Evolutionary conservation across 35 echinoderm and acorn worm genomes (phyloP).

Genomic region (Diadema setosum): DNA sequence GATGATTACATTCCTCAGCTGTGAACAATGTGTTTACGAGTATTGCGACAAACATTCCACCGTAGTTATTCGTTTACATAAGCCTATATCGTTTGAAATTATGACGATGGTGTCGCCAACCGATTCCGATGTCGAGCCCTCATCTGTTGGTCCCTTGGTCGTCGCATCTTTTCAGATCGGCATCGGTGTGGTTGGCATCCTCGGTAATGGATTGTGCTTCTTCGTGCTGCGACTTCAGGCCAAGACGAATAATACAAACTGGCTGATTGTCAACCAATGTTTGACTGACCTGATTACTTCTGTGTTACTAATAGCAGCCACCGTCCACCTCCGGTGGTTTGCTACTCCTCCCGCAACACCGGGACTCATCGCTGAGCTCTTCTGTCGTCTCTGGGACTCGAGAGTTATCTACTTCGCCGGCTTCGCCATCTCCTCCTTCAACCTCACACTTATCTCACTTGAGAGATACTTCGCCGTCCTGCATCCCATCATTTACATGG

Average conservation of each 20-base stretch:
- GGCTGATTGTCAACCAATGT: slow-evolving; percentile 50
- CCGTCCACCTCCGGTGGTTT: slow-evolving; percentile 8
- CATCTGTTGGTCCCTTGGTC: background rate
- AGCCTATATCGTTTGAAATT: no score
- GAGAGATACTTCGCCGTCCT: slow-evolving; percentile 52
- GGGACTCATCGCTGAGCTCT: background rate
- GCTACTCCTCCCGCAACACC: background rate
- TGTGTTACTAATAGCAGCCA: background rate
- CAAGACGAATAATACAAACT: slow-evolving; percentile 25
- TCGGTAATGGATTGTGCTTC: background rate
- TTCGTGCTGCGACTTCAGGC: background rate
- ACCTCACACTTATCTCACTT: slow-evolving; percentile 31
- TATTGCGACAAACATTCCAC: no score
- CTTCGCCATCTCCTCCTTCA: slow-evolving; percentile 39
- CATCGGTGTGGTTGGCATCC: background rate
- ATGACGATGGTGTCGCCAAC: no score
- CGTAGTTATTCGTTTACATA: no score
- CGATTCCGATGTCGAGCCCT: no score
- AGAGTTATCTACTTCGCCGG: slow-evolving; percentile 25
- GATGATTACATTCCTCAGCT: no score
- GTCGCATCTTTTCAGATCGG: background rate
- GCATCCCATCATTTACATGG: background rate
- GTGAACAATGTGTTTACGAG: no score
- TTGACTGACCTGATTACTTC: slow-evolving; percentile 34
- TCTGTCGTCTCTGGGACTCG: slow-evolving; percentile 46